Conservation (phyloP, 2,888 invertebrate genomes). For the Pristionchus mayeri region DNA sequence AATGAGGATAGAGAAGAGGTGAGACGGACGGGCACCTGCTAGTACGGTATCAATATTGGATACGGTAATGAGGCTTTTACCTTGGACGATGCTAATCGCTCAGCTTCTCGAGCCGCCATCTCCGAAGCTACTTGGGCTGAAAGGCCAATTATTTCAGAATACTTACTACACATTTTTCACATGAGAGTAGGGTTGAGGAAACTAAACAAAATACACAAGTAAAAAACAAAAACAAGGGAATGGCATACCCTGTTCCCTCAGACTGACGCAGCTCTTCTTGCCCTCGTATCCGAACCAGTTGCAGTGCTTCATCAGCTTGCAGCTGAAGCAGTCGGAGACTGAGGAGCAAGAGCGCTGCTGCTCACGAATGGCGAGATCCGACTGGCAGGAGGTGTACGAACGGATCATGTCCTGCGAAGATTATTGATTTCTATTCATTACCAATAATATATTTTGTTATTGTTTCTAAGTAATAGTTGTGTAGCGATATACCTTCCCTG, state of each 20-base stretch:
- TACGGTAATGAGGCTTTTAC: neutral
- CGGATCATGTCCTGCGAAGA: constrained; percentile 50
- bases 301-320: constrained; percentile 68
- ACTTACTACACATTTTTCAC: too few relatives aligned
- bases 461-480: too few relatives aligned
- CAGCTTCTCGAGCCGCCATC: constrained; percentile 39
- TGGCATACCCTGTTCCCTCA: constrained; percentile 59
- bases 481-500: too few relatives aligned
- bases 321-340: constrained; percentile 70
- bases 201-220: too few relatives aligned
- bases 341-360: constrained; percentile 58
- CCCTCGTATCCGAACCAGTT: constrained; percentile 70
- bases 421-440: too few relatives aligned
- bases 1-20: neutral
- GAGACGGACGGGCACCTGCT: constrained; percentile 18
- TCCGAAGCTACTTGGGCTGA: constrained; percentile 32
- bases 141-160: neutral
- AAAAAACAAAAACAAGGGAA: too few relatives aligned
- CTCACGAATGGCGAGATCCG: neutral
- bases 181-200: too few relatives aligned
- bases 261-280: constrained; percentile 63
- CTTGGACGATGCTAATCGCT: constrained; percentile 39
- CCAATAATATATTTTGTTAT: too few relatives aligned
- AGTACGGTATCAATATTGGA: neutral
- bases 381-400: constrained; percentile 36